A percentile compares a stretch with the other conserved stretches of the same genome.
Conservation (phyloP, 2,888 invertebrate species). For the Rotaria socialis region DNA sequence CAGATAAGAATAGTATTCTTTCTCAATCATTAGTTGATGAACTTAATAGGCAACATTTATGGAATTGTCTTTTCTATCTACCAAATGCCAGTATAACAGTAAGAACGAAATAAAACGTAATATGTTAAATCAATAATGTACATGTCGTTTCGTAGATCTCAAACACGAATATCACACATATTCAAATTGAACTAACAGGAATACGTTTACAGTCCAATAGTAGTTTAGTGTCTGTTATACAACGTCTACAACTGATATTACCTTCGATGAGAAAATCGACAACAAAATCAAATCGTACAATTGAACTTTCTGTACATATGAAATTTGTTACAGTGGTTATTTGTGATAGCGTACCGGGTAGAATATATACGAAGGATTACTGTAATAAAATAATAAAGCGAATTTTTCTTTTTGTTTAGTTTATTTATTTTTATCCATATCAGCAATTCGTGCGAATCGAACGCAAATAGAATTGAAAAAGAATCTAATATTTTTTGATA, state of each 20-base stretch:
- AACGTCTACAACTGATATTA: not conserved
- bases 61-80: conserved; percentile 20
- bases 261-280: not conserved
- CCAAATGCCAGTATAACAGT: not conserved
- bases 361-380: no score
- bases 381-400: no score
- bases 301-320: not conserved
- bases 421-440: not conserved
- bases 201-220: not conserved
- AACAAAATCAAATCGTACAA: not conserved
- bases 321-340: not conserved
- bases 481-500: not conserved
- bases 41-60: not conserved
- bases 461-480: conserved; percentile 19
- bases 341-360: conserved; percentile 4
- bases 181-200: not conserved
- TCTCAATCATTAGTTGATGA: not conserved
- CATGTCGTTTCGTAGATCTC: not conserved
- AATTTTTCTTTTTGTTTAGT: not conserved
- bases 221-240: not conserved
- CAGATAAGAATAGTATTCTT: not conserved
- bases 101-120: not conserved
- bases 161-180: not conserved
- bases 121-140: not conserved
- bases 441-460: not conserved